phyloP scores from a whole-genome alignment of 2,113 vertebrate genomes.

The Chloropsis hardwickii region DNA sequence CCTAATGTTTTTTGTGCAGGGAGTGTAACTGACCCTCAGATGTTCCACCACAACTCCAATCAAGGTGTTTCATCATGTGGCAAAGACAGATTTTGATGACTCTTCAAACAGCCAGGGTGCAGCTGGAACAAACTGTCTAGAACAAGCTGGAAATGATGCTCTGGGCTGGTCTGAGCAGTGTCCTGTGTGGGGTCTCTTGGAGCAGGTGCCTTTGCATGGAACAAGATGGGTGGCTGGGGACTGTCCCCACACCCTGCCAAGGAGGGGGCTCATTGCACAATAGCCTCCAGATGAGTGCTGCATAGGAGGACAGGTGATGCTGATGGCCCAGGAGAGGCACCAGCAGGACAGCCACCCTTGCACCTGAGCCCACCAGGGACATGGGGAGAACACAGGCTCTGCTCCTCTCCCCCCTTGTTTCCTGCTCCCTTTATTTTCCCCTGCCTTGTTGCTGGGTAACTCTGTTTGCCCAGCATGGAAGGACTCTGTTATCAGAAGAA shows the following conservation, averaged over 20 bases:
- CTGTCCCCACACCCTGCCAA: neutral
- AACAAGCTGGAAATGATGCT: neutral
- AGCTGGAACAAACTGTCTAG: neutral
- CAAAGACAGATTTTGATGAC: neutral
- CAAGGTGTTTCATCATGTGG: neutral
- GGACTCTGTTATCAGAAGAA: neutral
- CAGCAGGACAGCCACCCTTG: neutral
- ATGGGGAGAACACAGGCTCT: neutral
- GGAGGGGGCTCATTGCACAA: rapidly evolving
- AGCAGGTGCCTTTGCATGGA: neutral
- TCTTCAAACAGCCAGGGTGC: neutral
- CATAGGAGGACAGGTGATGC: neutral
- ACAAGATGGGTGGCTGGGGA: neutral
- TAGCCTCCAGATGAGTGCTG: rapidly evolving
- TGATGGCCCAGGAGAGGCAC: neutral
- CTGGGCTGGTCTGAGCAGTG: neutral
- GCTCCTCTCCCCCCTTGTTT: neutral
- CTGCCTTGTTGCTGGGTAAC: neutral
- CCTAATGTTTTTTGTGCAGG: neutral
- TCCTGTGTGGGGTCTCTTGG: neutral
- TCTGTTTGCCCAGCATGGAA: constrained; percentile 19
- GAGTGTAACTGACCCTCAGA: constrained; percentile 9
- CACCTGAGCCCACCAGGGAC: neutral
- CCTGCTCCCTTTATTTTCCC: neutral
- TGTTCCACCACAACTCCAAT: neutral